Percentiles rank a stretch among this genome's conserved stretches.
Conservation (phyloP, 2,888 invertebrate species). For the Lasioglossum marginatum region DNA sequence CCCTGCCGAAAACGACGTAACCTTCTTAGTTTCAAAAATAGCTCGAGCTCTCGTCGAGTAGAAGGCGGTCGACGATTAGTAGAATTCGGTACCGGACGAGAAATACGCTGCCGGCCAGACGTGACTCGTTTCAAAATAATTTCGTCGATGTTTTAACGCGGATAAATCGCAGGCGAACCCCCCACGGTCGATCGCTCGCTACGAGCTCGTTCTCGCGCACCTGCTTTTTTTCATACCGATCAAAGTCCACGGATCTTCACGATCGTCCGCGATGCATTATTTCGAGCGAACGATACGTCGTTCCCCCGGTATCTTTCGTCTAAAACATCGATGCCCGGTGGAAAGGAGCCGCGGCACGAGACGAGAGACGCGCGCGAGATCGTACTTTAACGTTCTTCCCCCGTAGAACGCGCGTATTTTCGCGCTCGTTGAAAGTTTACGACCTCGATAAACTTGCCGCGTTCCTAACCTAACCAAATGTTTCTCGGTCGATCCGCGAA, state of each 20-base stretch:
- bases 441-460: conserved; percentile 54
- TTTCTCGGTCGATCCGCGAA: conserved; percentile 41
- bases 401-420: conserved; percentile 57
- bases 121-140: conserved; percentile 71
- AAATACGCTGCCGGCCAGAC: conserved; percentile 49
- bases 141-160: conserved; percentile 64
- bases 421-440: conserved; percentile 58
- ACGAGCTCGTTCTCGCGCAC: conserved; percentile 22
- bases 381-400: conserved; percentile 55
- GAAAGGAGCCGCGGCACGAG: conserved; percentile 18
- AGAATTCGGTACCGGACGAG: conserved; percentile 57
- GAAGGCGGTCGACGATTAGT: conserved; percentile 56
- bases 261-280: conserved; percentile 27
- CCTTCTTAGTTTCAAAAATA: conserved; percentile 71
- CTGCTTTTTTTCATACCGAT: conserved; percentile 54
- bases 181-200: conserved; percentile 60
- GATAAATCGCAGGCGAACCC: conserved; percentile 74
- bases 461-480: conserved; percentile 56
- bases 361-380: conserved; percentile 20
- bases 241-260: conserved; percentile 19
- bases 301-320: conserved; percentile 3
- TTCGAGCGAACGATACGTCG: conserved; percentile 28
- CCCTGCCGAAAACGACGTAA: conserved; percentile 47
- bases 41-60: conserved; percentile 38
- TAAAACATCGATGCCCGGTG: conserved; percentile 37